phyloP scores from a whole-genome alignment of 2,113 vertebrate species.

The Cyprinus carpio region DNA sequence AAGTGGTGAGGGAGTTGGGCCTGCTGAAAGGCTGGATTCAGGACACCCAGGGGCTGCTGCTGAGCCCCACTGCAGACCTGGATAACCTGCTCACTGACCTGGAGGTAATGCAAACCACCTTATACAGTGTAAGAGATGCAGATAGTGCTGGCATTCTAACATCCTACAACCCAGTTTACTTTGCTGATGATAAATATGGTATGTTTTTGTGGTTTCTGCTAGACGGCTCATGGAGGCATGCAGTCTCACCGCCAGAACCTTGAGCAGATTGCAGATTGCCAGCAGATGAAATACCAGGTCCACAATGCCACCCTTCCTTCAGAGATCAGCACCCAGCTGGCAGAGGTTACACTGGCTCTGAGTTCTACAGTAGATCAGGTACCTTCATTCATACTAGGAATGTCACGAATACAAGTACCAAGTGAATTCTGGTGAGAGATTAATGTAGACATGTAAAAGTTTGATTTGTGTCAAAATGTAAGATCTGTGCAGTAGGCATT shows the following conservation, averaged over 20 bases:
- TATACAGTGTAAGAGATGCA: background rate
- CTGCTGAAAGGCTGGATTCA: conserved; percentile 91
- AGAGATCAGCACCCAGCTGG: conserved; percentile 91
- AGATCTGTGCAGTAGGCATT: background rate
- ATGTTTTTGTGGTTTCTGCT: conserved; percentile 29
- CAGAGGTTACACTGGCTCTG: conserved; percentile 86
- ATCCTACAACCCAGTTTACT: background rate
- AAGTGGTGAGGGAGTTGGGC: conserved; percentile 85
- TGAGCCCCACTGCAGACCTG: conserved; percentile 86
- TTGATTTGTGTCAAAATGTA: background rate
- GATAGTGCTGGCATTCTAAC: background rate
- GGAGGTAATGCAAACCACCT: conserved; percentile 75
- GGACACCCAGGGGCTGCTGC: conserved; percentile 87
- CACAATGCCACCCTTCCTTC: conserved; percentile 86
- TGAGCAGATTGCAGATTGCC: conserved; percentile 87
- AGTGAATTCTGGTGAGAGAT: background rate
- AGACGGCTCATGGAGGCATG: conserved; percentile 85
- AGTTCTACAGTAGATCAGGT: conserved; percentile 92
- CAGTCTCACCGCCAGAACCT: conserved; percentile 81
- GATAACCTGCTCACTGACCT: conserved; percentile 87
- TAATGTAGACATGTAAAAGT: background rate
- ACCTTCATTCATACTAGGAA: conserved; percentile 35
- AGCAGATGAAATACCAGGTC: conserved; percentile 92
- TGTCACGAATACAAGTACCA: background rate
- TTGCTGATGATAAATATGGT: background rate